Percentiles rank a stretch among this genome's conserved stretches.
Conservation (phyloP, 2,888 invertebrate genomes). For the Pedicia rivosa region DNA sequence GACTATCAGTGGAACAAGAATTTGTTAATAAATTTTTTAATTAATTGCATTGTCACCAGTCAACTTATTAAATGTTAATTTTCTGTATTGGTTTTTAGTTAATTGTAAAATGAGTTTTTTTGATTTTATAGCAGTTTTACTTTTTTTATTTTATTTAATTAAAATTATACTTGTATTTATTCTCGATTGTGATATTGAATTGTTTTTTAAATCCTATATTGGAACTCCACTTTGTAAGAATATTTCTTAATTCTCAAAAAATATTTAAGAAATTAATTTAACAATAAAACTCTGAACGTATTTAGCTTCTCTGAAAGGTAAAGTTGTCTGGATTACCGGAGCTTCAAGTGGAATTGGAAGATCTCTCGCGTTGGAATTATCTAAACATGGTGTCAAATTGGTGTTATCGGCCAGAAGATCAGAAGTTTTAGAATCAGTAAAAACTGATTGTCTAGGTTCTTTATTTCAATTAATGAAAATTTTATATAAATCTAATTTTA, state of each 20-base stretch:
- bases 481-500: not conserved
- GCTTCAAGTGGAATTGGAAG: conserved; percentile 76
- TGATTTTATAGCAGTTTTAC: conserved; percentile 20
- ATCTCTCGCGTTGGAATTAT: conserved; percentile 47
- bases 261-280: not conserved
- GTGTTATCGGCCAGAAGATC: conserved; percentile 49
- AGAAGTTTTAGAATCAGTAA: conserved; percentile 46
- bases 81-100: too few species aligned
- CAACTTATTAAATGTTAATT: too few species aligned
- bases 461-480: too few species aligned
- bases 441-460: conserved; percentile 41
- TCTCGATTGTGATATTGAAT: conserved; percentile 42
- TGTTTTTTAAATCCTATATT: conserved; percentile 41
- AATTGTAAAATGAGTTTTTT: conserved; percentile 24
- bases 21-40: too few species aligned
- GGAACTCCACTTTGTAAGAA: conserved; percentile 41
- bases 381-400: conserved; percentile 46
- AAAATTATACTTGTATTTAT: conserved; percentile 35
- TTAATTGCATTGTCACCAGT: too few species aligned
- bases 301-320: conserved; percentile 38
- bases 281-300: conserved; percentile 6
- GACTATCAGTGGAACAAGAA: too few species aligned
- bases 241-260: not conserved
- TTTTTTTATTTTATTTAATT: conserved; percentile 33
- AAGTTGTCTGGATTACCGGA: conserved; percentile 73